A percentile compares a stretch with the other conserved stretches of the same genome.
phyloP scores from a whole-genome alignment of 1,140 invertebrate species.

The Mactra quadrangularis region DNA sequence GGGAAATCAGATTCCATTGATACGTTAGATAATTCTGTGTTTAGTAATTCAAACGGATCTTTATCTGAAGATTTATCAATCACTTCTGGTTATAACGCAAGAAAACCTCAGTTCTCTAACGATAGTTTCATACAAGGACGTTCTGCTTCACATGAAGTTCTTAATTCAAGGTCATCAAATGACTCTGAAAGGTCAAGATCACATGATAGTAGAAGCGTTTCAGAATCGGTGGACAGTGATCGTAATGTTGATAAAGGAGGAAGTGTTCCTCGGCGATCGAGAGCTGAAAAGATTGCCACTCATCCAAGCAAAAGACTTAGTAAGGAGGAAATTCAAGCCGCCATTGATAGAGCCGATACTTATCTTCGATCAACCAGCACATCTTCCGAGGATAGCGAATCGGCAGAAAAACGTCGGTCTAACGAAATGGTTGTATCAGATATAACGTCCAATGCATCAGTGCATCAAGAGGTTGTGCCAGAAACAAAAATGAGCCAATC shows the following conservation, averaged over 20 bases:
- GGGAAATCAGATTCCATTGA: conserved; percentile 32
- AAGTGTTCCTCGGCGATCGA: conserved; percentile 56
- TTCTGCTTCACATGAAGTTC: conserved; percentile 50
- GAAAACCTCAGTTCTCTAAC: conserved; percentile 50
- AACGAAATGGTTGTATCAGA: conserved; percentile 43
- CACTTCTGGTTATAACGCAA: conserved; percentile 55
- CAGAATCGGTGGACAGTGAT: conserved; percentile 12
- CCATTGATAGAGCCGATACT: conserved; percentile 74
- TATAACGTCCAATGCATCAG: conserved; percentile 32
- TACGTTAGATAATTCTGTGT: conserved; percentile 53
- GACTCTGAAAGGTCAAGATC: conserved; percentile 36
- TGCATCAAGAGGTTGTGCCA: conserved; percentile 23
- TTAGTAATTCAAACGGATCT: conserved; percentile 40
- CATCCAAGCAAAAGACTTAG: conserved; percentile 66
- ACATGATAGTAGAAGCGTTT: conserved; percentile 11
- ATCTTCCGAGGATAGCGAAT: conserved; percentile 20
- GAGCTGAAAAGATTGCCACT: conserved; percentile 12
- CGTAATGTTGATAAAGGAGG: conserved; percentile 34
- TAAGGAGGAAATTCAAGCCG: conserved; percentile 76
- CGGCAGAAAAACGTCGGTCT: conserved; percentile 11
- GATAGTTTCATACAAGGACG: conserved; percentile 56
- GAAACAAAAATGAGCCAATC: conserved; percentile 42
- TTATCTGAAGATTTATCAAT: conserved; percentile 57
- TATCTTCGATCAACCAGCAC: conserved; percentile 60
- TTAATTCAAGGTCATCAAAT: conserved; percentile 38